Base-by-base conservation (phyloP, 2,113 vertebrate species). In the Eulemur macaco region DNA sequence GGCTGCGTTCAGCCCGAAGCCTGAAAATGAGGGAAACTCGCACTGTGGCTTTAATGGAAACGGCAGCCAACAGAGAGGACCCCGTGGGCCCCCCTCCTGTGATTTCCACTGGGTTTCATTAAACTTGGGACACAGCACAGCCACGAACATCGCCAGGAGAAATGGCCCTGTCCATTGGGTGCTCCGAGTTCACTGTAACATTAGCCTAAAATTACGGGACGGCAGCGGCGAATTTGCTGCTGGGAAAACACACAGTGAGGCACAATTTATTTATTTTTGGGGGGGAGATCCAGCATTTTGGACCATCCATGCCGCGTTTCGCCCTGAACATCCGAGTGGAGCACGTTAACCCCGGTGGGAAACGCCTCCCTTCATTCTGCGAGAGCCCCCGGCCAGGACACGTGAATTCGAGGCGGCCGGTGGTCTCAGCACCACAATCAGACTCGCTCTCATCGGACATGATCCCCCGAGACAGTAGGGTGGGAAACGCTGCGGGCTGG, bases 371-470 rank as follows among this genome's bases (percentile, higher is more conserved):
- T 63, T 10, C 10, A 29, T 63, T 63, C 58, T 63, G 58, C 4
- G 7, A 50, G 20, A 45, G 27, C 74, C 47, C 17, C 0, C 2
- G 73, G 63, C 13, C 4, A 6, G 20, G 31, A 52, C 1, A 1
- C 27, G 13, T 1, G 2, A 29, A 12, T 17, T 4, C 3, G 1
- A 31, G 64, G 34, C 0, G 1, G 15, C 20, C 0, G 0, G 0
- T 29, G 58, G 39, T 10, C 10, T 15, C 8, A 5, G 76, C 8
- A 1, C 6, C 6, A 0, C 3, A 1, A 14, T 39, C 37, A 37
- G 60, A 45, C 21, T 54, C 12, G 5, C 69, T 29, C 1, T 52
- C 7, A 25, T 8, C 37, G 54, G 54, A 10, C 11, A 18, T 2
- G 54, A 37, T 6, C 14, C 34, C 64, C 34, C 0, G 27, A 2